Conservation (phyloP, 2,797 vertebrate genomes). For the Amniataba percoides region DNA sequence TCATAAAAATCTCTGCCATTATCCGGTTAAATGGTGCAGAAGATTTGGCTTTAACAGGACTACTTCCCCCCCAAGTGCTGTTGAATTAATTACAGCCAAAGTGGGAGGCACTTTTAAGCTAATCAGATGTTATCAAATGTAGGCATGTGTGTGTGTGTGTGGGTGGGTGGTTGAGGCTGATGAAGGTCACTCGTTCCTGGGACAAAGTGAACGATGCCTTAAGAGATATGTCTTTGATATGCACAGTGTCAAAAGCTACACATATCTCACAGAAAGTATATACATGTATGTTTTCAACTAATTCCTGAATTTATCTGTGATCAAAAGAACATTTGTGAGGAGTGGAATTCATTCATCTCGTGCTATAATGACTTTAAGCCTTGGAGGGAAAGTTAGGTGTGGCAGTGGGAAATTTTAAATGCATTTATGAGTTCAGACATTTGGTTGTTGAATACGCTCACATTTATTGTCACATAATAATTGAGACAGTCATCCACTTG, state of each 20-base stretch:
- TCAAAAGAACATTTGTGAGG: background rate
- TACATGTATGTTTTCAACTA: background rate
- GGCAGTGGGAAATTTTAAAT: background rate
- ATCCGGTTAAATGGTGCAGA: slow-evolving; percentile 86
- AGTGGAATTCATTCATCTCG: background rate
- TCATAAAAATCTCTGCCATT: slow-evolving; percentile 83
- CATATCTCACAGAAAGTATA: background rate
- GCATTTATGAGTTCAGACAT: background rate
- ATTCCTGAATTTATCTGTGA: slow-evolving; percentile 14
- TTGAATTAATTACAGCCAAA: slow-evolving; percentile 81
- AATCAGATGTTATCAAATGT: slow-evolving; percentile 65
- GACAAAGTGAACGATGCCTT: slow-evolving; percentile 43
- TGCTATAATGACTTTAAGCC: background rate
- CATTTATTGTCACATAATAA: background rate
- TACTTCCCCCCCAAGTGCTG: slow-evolving; percentile 71
- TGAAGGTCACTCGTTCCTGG: slow-evolving; percentile 69
- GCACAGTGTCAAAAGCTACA: slow-evolving; percentile 42
- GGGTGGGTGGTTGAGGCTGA: slow-evolving; percentile 23
- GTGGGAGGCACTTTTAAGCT: slow-evolving; percentile 70
- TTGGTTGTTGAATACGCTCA: background rate
- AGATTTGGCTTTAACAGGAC: slow-evolving; percentile 79
- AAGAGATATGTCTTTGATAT: slow-evolving; percentile 51
- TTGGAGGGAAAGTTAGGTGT: slow-evolving; percentile 3
- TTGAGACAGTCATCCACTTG: background rate
- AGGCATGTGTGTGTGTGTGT: slow-evolving; percentile 15